A percentile compares a stretch with the other conserved stretches of the same genome.
Evolutionary conservation across 2,797 vertebrate genomes (phyloP).

Genomic region (Neosalanx taihuensis): DNA sequence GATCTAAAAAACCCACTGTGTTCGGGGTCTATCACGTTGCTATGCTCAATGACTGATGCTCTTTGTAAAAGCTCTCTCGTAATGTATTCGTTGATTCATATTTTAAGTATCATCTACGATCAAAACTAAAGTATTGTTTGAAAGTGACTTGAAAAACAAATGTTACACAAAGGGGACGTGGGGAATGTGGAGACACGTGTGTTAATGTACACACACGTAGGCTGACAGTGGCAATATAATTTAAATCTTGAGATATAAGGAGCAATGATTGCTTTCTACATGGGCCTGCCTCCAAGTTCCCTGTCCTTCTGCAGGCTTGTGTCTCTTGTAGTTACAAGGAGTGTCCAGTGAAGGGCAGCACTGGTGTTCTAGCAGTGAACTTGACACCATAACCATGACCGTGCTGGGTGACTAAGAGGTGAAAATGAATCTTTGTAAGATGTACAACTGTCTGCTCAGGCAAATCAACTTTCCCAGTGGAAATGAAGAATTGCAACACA

Average conservation of each 20-base stretch:
- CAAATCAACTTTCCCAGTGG: too few relatives aligned
- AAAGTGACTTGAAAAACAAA: neutral
- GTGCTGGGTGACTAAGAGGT: neutral
- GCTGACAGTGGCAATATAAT: neutral
- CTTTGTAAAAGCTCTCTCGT: too few relatives aligned
- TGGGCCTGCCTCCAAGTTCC: neutral
- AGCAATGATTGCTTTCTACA: neutral
- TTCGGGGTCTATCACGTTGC: too few relatives aligned
- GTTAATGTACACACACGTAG: neutral
- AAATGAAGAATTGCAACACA: too few relatives aligned
- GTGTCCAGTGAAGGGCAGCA: constrained; percentile 23
- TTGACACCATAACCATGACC: neutral
- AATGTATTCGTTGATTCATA: too few relatives aligned
- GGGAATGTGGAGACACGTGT: neutral
- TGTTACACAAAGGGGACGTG: neutral
- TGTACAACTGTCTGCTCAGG: neutral
- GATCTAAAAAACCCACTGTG: too few relatives aligned
- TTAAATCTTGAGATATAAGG: too few relatives aligned
- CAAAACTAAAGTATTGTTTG: neutral
- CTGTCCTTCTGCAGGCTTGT: neutral
- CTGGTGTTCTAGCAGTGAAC: neutral
- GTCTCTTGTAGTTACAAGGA: constrained; percentile 13
- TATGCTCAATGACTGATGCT: too few relatives aligned
- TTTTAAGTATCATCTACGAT: too few relatives aligned
- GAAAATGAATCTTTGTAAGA: neutral